A percentile compares a stretch with the other conserved stretches of the same genome.
Conservation (phyloP, 2,113 vertebrate species). For the Edolisoma coerulescens region DNA sequence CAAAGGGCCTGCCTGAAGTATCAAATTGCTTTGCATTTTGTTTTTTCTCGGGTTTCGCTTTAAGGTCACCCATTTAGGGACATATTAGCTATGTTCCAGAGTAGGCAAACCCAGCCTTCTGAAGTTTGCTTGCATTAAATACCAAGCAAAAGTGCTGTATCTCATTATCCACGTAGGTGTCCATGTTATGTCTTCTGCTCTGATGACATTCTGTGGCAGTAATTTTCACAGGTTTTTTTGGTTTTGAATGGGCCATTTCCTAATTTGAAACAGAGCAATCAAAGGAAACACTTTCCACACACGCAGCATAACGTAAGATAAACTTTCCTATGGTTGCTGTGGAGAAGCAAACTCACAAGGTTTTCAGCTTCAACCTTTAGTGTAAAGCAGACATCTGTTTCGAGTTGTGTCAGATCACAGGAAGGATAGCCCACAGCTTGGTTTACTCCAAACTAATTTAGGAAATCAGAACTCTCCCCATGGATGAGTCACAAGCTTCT, state of each 20-base stretch:
- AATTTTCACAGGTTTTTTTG: not conserved
- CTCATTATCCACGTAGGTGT: slow-evolving; percentile 5
- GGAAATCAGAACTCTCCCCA: slow-evolving; percentile 51
- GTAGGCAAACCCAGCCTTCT: not conserved
- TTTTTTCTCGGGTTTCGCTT: not conserved
- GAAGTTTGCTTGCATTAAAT: not conserved
- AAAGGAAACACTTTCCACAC: slow-evolving; percentile 30
- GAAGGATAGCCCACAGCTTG: slow-evolving; percentile 58
- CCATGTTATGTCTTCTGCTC: not conserved
- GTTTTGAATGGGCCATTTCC: slow-evolving; percentile 12
- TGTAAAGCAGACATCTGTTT: slow-evolving; percentile 51
- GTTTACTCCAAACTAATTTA: slow-evolving; percentile 59
- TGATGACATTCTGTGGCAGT: not conserved
- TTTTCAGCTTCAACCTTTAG: slow-evolving; percentile 19
- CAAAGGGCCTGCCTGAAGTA: not conserved
- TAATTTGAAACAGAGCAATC: slow-evolving; percentile 41
- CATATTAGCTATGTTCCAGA: not conserved
- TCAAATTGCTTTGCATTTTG: not conserved
- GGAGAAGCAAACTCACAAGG: slow-evolving; percentile 14
- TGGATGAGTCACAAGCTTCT: slow-evolving; percentile 42
- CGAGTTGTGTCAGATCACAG: slow-evolving; percentile 37
- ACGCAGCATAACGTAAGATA: not conserved
- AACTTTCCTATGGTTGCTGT: slow-evolving; percentile 46
- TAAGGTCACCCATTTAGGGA: not conserved
- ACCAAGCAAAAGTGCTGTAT: not conserved